Evolutionary conservation across 2,888 invertebrate species (phyloP).

Genomic region (Homarus gammarus): DNA sequence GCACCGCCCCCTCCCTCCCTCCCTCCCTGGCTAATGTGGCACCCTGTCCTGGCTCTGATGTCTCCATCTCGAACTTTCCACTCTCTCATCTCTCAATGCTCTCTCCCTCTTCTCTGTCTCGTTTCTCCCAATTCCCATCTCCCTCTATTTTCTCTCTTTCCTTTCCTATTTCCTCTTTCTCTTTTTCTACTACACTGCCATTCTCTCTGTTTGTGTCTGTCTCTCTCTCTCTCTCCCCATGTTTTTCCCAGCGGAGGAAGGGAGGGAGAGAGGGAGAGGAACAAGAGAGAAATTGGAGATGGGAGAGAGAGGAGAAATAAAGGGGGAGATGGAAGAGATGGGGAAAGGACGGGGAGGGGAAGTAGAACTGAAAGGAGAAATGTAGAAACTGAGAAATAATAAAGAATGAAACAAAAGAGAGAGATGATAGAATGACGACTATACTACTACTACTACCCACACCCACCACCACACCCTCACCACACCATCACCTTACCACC

Average conservation of each 20-base stretch:
- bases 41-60: too few relatives aligned
- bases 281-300: neutral
- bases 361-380: neutral
- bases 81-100: neutral
- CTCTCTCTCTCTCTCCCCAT: slow-evolving; percentile 12
- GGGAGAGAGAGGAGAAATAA: neutral
- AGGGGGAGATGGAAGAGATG: neutral
- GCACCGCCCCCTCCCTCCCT: too few relatives aligned
- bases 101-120: neutral
- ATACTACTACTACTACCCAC: too few relatives aligned
- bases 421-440: neutral
- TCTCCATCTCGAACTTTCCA: too few relatives aligned
- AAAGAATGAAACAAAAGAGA: neutral
- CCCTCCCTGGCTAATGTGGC: too few relatives aligned
- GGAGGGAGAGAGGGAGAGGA: neutral
- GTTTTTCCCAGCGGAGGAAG: neutral
- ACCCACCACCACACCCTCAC: too few relatives aligned
- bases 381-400: neutral
- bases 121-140: neutral
- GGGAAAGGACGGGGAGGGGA: neutral
- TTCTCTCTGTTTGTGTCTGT: neutral
- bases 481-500: too few relatives aligned
- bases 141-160: neutral
- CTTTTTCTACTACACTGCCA: neutral
- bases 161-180: neutral